These are phyloP conservation scores for Patella pellucida DNA, from an alignment of 2,888 invertebrate species.

Conservation along the genomic window DNA sequence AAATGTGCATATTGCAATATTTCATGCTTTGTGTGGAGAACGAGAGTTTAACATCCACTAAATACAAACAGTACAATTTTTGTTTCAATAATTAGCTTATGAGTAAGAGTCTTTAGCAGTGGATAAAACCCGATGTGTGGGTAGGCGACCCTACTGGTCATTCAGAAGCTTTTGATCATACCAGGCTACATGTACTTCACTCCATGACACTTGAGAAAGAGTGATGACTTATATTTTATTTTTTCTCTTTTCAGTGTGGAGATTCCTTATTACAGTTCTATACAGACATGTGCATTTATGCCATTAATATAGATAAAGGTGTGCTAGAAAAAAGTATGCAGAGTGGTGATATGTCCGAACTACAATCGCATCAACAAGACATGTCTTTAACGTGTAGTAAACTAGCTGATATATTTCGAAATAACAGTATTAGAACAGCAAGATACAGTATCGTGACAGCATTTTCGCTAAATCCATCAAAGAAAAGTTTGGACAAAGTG, in stretches of 20 bases:
- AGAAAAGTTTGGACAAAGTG: conserved; percentile 44
- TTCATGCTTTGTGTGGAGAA: no score
- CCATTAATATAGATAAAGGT: conserved; percentile 62
- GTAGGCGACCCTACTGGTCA: no score
- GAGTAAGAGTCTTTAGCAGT: no score
- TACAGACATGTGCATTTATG: conserved; percentile 61
- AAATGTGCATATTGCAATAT: no score
- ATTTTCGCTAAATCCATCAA: conserved; percentile 52
- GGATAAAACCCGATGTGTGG: no score
- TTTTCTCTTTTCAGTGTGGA: conserved; percentile 55
- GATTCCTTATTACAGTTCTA: conserved; percentile 59
- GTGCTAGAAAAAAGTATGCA: conserved; percentile 53
- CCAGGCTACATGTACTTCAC: no score
- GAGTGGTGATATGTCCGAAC: conserved; percentile 43
- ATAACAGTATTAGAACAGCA: conserved; percentile 51
- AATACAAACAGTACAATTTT: no score
- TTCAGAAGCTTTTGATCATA: no score
- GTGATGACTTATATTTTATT: background rate
- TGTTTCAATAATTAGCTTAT: no score
- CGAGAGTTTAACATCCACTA: no score
- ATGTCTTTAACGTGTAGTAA: conserved; percentile 55
- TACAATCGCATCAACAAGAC: conserved; percentile 40
- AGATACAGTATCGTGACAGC: conserved; percentile 57
- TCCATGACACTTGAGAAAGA: no score
- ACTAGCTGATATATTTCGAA: conserved; percentile 52